Evolutionary conservation across 2,113 vertebrate genomes (phyloP), one percentile per base, ranked within the genome.

Genomic region (Microtus pennsylvanicus): DNA sequence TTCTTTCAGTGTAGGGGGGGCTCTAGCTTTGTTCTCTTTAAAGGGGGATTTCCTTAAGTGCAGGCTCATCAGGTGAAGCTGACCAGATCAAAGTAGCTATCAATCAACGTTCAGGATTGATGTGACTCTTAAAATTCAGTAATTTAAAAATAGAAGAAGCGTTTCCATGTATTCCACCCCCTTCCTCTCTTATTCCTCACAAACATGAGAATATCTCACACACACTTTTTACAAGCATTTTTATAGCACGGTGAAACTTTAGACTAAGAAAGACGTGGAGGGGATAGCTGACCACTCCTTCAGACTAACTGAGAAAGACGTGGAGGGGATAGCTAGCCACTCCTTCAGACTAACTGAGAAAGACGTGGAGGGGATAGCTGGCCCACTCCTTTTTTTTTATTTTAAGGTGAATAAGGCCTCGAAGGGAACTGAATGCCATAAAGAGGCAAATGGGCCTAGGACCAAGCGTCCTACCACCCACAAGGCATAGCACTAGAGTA

Each of bases 201-300:
- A 78, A 94, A 93, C 13, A 50, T 52, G 35, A 70, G 75, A 55
- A n/a, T 87, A 22, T 85, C 70, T 75, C 33, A 1, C 55, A 77
- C 50, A n/a, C 7, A 77, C 22, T 47, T 91, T 94, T 91, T 83
- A 94, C 7, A 55, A 87, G 83, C 24, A 83, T 50, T 89, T 89
- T 91, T 91, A 93, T 22, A 70, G 70, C 24, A 26, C 28, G 55
- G 83, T 75, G 87, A 94, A 92, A 78, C 77, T 77, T 90, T 75
- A 87, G 45, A 89, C 74, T 67, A 65, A 21, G 17, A 7, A 94
- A 77, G 72, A 90, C 85, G 65, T 42, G 58, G 52, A 93, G 42
- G 55, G 55, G 55, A 21, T 58, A 21, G 58, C 58, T 58, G 58
- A 42, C 38, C 38, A 42, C 38, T 42, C 38, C 38, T 42, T 42